Conservation (phyloP, 2,113 vertebrate genomes). For the Pimephales promelas region DNA sequence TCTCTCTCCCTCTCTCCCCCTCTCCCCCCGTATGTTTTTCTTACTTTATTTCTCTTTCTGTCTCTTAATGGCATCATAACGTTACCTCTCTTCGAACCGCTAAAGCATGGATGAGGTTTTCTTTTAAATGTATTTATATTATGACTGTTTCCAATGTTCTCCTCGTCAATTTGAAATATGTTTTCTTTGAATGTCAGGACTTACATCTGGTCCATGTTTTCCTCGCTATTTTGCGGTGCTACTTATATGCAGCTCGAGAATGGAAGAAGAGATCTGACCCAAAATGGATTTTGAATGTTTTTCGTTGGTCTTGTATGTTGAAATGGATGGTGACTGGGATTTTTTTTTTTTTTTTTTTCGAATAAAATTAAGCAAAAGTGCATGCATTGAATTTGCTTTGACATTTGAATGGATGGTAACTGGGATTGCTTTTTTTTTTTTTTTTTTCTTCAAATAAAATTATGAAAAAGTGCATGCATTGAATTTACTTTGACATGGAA, state of each 20-base stretch:
- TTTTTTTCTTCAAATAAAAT: no score
- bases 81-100: constrained; percentile 47
- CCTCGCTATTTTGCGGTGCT: constrained; percentile 54
- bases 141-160: constrained; percentile 64
- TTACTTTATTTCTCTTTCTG: constrained; percentile 13
- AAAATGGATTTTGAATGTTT: not conserved
- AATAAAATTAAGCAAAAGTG: not conserved
- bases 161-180: constrained; percentile 54
- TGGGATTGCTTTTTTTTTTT: not conserved
- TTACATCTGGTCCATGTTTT: constrained; percentile 67
- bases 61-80: constrained; percentile 33
- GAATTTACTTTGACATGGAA: not conserved
- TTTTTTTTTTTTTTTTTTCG: no score
- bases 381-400: no score
- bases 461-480: not conserved
- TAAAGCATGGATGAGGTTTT: constrained; percentile 65
- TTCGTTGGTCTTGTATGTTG: not conserved
- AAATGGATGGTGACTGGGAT: not conserved
- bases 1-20: constrained; percentile 14
- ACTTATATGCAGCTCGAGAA: constrained; percentile 45
- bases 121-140: constrained; percentile 61
- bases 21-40: not conserved
- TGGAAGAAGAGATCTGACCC: constrained; percentile 13
- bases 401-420: not conserved
- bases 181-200: constrained; percentile 55